Percentiles rank a stretch among this genome's conserved stretches.
These are phyloP conservation scores for Agrenia bidenticulata DNA, from an alignment of 2,888 invertebrate species.

Conservation along the genomic window DNA sequence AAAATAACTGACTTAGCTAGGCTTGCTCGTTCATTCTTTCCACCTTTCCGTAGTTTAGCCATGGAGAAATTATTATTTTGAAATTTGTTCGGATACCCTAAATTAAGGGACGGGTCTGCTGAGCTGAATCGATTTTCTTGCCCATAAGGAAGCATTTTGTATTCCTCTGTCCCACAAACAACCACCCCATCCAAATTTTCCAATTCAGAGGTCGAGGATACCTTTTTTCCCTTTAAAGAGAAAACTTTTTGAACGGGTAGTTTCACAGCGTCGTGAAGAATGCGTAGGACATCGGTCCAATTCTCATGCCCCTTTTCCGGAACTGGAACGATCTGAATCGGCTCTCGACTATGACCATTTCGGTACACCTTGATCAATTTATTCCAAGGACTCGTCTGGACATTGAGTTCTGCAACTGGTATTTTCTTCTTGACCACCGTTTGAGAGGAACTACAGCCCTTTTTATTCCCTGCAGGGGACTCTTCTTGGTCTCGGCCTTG, in stretches of 20 bases:
- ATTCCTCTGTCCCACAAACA: slow-evolving; percentile 43
- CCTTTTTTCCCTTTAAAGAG: slow-evolving; percentile 40
- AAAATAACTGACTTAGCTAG: slow-evolving; percentile 46
- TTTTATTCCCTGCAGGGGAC: no score
- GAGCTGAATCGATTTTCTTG: background rate
- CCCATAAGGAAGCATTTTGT: slow-evolving; percentile 36
- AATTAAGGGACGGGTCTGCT: slow-evolving; percentile 26
- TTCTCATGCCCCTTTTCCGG: slow-evolving; percentile 15
- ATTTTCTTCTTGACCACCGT: no score
- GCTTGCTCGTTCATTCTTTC: slow-evolving; percentile 6
- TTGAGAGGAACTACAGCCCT: no score
- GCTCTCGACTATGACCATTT: slow-evolving; percentile 40
- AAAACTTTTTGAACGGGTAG: slow-evolving; percentile 43
- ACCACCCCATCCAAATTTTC: slow-evolving; percentile 41
- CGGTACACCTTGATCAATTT: slow-evolving; percentile 33
- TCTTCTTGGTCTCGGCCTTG: no score
- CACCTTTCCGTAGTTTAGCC: slow-evolving; percentile 3
- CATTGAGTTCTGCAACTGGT: background rate
- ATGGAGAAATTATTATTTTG: background rate
- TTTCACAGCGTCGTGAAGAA: slow-evolving; percentile 30
- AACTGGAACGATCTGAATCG: slow-evolving; percentile 10
- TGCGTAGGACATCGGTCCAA: slow-evolving; percentile 44
- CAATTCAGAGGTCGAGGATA: slow-evolving; percentile 38
- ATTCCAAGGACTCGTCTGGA: background rate
- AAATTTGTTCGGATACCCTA: slow-evolving; percentile 33